phyloP scores from a whole-genome alignment of 1,140 invertebrate genomes.

The Latrodectus geometricus region DNA sequence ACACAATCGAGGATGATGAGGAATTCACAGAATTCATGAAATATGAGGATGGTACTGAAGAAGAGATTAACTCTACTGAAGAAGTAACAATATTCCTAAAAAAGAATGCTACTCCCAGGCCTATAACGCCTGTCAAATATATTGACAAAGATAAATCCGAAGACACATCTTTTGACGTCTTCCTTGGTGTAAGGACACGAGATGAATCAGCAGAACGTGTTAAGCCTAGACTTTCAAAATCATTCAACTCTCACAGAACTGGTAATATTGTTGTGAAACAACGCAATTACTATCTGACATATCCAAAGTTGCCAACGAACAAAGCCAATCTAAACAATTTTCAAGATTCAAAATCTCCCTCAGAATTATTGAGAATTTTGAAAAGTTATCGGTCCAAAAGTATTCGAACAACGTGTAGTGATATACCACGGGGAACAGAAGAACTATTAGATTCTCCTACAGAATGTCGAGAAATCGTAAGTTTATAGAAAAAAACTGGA shows the following conservation, averaged over 20 bases:
- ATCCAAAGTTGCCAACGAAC: constrained; percentile 27
- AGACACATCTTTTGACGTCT: not conserved
- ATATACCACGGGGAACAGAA: constrained; percentile 26
- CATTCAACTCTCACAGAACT: constrained; percentile 25
- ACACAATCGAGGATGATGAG: constrained; percentile 46
- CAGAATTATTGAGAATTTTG: constrained; percentile 29
- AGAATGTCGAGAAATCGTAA: constrained; percentile 39
- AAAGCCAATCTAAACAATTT: not conserved
- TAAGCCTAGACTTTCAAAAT: constrained; percentile 27
- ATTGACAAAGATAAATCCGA: not conserved
- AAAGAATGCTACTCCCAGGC: not conserved
- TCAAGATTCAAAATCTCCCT: not conserved
- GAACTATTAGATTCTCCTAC: constrained; percentile 22
- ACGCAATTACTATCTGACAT: constrained; percentile 26
- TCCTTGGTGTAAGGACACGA: not conserved
- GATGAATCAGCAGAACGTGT: not conserved
- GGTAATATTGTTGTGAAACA: not conserved
- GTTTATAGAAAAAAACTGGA: not conserved
- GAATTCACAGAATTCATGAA: constrained; percentile 33
- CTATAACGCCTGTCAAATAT: not conserved
- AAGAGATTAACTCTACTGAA: constrained; percentile 47
- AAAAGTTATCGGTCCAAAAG: constrained; percentile 11
- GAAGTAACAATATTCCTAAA: not conserved
- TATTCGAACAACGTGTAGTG: constrained; percentile 3
- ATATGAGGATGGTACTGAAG: constrained; percentile 43